Percentiles rank a stretch among this genome's conserved stretches.
Evolutionary conservation across 2,888 invertebrate genomes (phyloP).

Genomic region (Trypoxylon attenuatum): DNA sequence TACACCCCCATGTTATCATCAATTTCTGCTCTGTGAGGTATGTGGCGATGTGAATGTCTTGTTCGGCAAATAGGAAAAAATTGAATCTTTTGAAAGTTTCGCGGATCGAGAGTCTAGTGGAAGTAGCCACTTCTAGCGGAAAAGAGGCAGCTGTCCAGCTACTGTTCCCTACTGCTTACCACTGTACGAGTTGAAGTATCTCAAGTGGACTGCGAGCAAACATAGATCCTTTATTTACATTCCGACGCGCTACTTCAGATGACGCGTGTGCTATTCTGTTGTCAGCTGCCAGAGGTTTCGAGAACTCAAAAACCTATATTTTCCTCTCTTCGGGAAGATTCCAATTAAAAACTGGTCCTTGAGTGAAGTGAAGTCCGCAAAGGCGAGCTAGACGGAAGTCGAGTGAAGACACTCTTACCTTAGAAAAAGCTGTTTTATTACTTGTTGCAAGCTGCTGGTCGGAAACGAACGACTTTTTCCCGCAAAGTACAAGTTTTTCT

Average conservation of each 20-base stretch:
- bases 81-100: not conserved
- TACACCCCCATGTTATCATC: slow-evolving; percentile 68
- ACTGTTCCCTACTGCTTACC: slow-evolving; percentile 9
- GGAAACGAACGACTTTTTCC: not conserved
- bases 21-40: not conserved
- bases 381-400: not conserved
- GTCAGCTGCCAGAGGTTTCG: slow-evolving; percentile 12
- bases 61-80: not conserved
- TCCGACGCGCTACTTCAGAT: slow-evolving; percentile 15
- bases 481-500: not conserved
- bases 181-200: not conserved
- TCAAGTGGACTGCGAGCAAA: slow-evolving; percentile 14
- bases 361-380: not conserved
- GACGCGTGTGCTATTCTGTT: slow-evolving; percentile 31
- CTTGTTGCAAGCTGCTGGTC: not conserved
- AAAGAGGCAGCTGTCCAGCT: slow-evolving; percentile 18
- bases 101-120: not conserved
- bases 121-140: slow-evolving; percentile 4
- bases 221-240: slow-evolving; percentile 23
- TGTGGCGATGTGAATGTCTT: not conserved
- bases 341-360: slow-evolving; percentile 24
- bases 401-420: not conserved
- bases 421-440: not conserved
- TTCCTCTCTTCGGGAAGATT: slow-evolving; percentile 10
- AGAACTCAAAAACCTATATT: slow-evolving; percentile 12